A percentile compares a stretch with the other conserved stretches of the same genome.
Conservation (phyloP, 2,113 vertebrate species). For the Cathartes aura region DNA sequence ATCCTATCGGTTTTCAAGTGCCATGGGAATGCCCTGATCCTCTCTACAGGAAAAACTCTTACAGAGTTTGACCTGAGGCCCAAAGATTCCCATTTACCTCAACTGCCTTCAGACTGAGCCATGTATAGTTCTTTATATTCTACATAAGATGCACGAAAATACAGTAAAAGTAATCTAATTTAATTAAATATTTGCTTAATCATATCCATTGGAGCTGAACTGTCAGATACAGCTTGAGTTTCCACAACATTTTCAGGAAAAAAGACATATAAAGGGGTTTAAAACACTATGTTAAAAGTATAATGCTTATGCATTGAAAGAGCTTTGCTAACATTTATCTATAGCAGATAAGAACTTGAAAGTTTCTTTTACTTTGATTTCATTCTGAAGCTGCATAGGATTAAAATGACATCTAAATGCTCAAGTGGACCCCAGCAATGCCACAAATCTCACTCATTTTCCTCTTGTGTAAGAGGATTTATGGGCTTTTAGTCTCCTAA, state of each 20-base stretch:
- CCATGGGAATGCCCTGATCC: neutral
- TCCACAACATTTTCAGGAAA: neutral
- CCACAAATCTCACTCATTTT: neutral
- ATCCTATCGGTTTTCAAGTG: neutral
- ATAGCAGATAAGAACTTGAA: neutral
- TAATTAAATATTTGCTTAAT: conserved; percentile 2
- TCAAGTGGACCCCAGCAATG: neutral
- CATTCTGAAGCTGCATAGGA: neutral
- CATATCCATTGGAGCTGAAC: neutral
- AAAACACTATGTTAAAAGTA: neutral
- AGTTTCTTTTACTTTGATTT: neutral
- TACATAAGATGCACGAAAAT: neutral
- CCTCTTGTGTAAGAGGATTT: neutral
- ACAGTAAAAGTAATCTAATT: neutral
- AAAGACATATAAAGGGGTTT: neutral
- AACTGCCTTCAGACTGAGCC: neutral
- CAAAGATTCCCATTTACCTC: neutral
- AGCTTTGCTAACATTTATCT: neutral
- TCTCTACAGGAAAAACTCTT: neutral
- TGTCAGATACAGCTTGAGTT: neutral
- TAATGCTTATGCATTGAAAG: neutral
- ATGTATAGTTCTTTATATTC: neutral
- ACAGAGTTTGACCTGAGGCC: neutral
- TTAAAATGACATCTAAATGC: neutral
- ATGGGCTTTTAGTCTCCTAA: neutral